These are phyloP conservation scores for Drosophila bocki DNA, from an alignment of 1,140 invertebrate genomes.

Conservation along the genomic window DNA sequence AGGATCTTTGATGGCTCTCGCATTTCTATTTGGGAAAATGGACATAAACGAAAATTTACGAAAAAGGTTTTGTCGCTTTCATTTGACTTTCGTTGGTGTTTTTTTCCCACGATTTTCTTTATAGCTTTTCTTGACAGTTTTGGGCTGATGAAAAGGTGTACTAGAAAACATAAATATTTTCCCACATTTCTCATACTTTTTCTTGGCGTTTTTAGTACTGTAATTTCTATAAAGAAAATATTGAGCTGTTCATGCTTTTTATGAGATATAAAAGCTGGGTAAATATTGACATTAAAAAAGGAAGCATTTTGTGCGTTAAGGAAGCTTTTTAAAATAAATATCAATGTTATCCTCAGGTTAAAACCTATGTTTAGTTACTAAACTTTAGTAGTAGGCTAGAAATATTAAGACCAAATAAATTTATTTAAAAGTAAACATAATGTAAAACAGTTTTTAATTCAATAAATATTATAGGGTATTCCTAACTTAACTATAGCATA, in stretches of 20 bases:
- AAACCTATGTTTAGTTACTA: background rate
- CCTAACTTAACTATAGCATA: background rate
- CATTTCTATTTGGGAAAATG: slow-evolving; percentile 6
- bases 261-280: background rate
- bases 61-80: slow-evolving; percentile 3
- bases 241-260: background rate
- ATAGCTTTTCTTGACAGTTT: background rate
- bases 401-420: background rate
- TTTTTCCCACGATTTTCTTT: slow-evolving; percentile 11
- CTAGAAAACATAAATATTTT: background rate
- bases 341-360: background rate
- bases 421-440: no score
- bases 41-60: slow-evolving; percentile 31
- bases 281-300: background rate
- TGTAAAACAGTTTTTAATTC: background rate
- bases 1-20: slow-evolving; percentile 12
- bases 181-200: background rate
- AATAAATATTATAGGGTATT: slow-evolving; percentile 19
- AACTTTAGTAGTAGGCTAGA: no score
- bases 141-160: background rate
- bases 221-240: slow-evolving; percentile 6
- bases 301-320: no score
- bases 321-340: background rate
- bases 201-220: background rate
- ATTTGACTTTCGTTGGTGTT: background rate